Evolutionary conservation across 2,113 vertebrate species (phyloP).

Genomic region (Antechinus stuartii): DNA sequence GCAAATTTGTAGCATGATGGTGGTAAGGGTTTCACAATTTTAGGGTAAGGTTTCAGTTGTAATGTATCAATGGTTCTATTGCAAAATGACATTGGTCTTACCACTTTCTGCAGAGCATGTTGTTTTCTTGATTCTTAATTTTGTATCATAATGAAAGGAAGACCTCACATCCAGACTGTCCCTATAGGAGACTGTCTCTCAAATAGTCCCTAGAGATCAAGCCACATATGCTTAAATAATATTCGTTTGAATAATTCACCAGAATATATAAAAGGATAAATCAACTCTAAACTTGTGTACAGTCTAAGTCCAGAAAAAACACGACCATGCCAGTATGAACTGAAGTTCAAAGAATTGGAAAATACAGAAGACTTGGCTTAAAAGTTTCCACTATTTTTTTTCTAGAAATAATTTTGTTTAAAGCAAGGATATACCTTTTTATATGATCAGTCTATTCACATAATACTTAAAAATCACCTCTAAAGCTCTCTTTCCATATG

Average conservation of each 20-base stretch:
- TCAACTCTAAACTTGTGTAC: conserved; percentile 57
- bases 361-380: conserved; percentile 65
- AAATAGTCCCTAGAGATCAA: neutral
- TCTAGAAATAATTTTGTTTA: conserved; percentile 72
- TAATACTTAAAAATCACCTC: conserved; percentile 37
- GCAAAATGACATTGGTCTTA: neutral
- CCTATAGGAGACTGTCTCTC: neutral
- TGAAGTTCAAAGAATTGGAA: conserved; percentile 75
- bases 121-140: neutral
- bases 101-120: neutral
- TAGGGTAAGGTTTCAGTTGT: neutral
- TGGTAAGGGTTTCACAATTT: neutral
- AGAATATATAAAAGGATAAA: conserved; percentile 62
- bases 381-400: conserved; percentile 76
- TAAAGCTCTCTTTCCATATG: conserved; percentile 11
- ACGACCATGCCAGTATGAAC: conserved; percentile 65
- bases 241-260: conserved; percentile 59
- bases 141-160: neutral
- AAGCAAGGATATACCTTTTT: conserved; percentile 52
- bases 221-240: neutral
- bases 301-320: conserved; percentile 71
- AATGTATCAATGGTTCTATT: neutral
- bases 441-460: conserved; percentile 14
- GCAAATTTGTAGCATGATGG: too few relatives aligned
- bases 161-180: neutral